A percentile compares a stretch with the other conserved stretches of the same genome.
These are phyloP conservation scores for Amphilophus citrinellus DNA, from an alignment of 2,113 vertebrate species.

Conservation along the genomic window DNA sequence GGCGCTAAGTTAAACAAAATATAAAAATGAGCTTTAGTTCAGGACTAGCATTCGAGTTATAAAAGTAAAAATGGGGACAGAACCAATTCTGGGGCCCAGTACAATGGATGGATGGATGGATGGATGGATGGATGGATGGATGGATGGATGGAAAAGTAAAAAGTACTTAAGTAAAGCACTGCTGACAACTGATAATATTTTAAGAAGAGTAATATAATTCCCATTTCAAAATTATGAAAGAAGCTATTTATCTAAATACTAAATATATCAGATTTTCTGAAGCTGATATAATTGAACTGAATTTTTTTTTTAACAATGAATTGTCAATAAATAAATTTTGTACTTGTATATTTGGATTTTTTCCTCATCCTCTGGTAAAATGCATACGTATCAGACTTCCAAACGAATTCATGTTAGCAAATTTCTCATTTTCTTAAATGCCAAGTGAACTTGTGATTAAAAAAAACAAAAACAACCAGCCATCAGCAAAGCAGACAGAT, in stretches of 20 bases:
- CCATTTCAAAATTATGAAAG: neutral
- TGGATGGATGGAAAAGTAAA: no score
- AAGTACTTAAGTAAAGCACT: neutral
- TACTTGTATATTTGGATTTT: neutral
- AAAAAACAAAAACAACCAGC: constrained; percentile 32
- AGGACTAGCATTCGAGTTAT: neutral
- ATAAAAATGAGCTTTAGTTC: neutral
- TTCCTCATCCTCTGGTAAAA: constrained; percentile 1
- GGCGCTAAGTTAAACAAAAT: no score
- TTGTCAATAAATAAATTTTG: neutral
- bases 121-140: no score
- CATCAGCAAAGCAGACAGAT: constrained; percentile 37
- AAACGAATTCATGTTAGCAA: constrained; percentile 24
- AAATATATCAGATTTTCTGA: neutral
- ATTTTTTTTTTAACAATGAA: constrained; percentile 17
- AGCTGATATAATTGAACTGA: neutral
- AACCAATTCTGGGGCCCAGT: no score
- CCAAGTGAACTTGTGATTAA: constrained; percentile 20
- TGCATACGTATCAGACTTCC: constrained; percentile 13
- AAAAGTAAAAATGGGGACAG: neutral
- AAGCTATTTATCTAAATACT: neutral
- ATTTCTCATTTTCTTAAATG: neutral
- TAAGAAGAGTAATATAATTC: neutral
- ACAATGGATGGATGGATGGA: no score
- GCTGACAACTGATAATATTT: neutral